Percentiles rank a stretch among this genome's conserved stretches.
Evolutionary conservation across 2,888 invertebrate species (phyloP).

Genomic region (Thelaira solivaga): DNA sequence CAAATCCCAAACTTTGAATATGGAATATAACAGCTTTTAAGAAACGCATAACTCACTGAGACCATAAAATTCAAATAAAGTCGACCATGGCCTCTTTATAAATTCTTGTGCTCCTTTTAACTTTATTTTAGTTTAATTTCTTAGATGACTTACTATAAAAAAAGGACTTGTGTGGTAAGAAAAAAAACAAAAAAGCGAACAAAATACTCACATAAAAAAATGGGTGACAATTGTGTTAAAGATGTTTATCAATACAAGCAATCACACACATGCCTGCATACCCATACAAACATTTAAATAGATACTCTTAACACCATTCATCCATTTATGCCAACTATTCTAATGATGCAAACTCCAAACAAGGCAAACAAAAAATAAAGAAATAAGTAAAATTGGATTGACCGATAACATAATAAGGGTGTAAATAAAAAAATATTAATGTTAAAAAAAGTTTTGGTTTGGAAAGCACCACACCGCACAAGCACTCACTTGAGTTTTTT

Average conservation of each 20-base stretch:
- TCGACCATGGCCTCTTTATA: not conserved
- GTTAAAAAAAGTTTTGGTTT: constrained; percentile 53
- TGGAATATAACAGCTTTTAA: not conserved
- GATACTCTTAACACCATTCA: not conserved
- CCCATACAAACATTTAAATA: not conserved
- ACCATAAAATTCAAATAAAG: not conserved
- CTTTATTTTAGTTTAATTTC: constrained; percentile 42
- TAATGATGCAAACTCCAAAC: constrained; percentile 15
- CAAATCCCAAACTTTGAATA: too few species aligned
- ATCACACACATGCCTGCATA: constrained; percentile 29
- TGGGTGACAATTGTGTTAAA: constrained; percentile 63
- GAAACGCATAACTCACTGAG: not conserved
- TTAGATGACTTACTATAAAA: constrained; percentile 45
- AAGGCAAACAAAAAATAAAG: not conserved
- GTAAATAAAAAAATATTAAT: constrained; percentile 72
- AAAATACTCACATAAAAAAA: constrained; percentile 24
- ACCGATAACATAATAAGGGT: constrained; percentile 68
- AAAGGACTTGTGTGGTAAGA: not conserved
- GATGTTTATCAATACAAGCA: constrained; percentile 57
- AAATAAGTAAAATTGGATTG: constrained; percentile 6
- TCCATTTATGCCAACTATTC: constrained; percentile 1
- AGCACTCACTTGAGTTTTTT: too few species aligned
- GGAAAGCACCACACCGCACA: not conserved
- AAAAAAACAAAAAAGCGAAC: not conserved
- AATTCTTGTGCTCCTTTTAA: not conserved